Conservation (phyloP, 2,797 vertebrate species). For the Danionella dracula region DNA sequence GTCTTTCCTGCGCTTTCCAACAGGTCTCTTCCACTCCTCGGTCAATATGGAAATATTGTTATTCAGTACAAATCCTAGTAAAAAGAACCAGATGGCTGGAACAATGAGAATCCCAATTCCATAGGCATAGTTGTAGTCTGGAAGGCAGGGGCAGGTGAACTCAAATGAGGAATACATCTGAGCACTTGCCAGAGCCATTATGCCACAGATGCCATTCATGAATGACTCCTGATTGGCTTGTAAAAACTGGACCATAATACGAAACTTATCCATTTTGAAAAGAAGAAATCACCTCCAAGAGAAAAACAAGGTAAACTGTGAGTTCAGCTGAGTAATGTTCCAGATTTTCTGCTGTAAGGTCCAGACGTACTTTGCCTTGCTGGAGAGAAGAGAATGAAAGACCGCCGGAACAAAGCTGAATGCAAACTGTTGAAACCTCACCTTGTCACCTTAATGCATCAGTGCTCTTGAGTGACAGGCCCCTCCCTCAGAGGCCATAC, state of each 20-base stretch:
- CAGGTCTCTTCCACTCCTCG: conserved; percentile 89
- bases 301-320: not conserved
- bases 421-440: not conserved
- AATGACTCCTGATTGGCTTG: conserved; percentile 98
- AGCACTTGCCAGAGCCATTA: conserved; percentile 93
- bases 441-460: not conserved
- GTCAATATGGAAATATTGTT: conserved; percentile 92
- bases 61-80: conserved; percentile 91
- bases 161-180: conserved; percentile 94
- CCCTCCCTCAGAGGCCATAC: conserved; percentile 5
- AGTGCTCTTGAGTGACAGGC: not conserved
- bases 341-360: not conserved
- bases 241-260: conserved; percentile 96
- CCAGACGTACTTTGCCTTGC: not conserved
- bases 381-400: not conserved
- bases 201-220: conserved; percentile 94
- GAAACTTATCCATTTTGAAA: conserved; percentile 60
- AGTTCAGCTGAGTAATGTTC: not conserved
- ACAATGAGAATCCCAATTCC: conserved; percentile 83
- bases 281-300: not conserved
- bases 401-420: not conserved
- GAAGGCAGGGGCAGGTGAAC: conserved; percentile 92
- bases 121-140: conserved; percentile 82
- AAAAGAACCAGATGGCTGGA: conserved; percentile 86
- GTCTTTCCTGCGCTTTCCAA: conserved; percentile 79